Percentiles rank a stretch among this genome's conserved stretches.
Conservation (phyloP, 2,888 invertebrate genomes). For the Scotopteryx bipunctaria region DNA sequence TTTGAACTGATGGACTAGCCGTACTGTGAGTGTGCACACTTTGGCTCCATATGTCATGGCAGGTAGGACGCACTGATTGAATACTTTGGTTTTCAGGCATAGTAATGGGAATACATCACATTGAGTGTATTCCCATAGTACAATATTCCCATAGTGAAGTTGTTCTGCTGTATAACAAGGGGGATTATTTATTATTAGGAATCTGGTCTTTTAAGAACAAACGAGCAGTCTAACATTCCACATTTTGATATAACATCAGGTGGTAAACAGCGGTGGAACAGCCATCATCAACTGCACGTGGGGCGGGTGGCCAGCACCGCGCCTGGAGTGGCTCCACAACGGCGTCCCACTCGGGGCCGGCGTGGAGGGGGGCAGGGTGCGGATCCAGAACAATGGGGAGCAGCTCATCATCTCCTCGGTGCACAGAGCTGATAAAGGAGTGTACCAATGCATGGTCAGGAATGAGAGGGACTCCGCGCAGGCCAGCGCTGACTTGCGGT, state of each 20-base stretch:
- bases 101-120: no score
- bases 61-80: no score
- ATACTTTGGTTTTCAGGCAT: no score
- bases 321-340: constrained; percentile 90
- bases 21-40: no score
- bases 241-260: constrained; percentile 63
- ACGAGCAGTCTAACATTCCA: no score
- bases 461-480: constrained; percentile 91
- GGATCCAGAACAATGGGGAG: constrained; percentile 62
- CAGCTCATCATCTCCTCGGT: constrained; percentile 79
- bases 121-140: no score
- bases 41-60: no score
- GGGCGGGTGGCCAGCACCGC: constrained; percentile 88
- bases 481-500: constrained; percentile 89
- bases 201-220: no score
- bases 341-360: constrained; percentile 84
- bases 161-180: no score
- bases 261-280: constrained; percentile 92
- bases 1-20: no score
- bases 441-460: constrained; percentile 94
- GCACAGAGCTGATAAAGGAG: constrained; percentile 91
- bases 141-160: no score
- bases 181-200: no score
- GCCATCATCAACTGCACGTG: constrained; percentile 94
- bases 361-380: constrained; percentile 66